Conservation (phyloP, 2,797 vertebrate genomes). For the Bradypodion pumilum region DNA sequence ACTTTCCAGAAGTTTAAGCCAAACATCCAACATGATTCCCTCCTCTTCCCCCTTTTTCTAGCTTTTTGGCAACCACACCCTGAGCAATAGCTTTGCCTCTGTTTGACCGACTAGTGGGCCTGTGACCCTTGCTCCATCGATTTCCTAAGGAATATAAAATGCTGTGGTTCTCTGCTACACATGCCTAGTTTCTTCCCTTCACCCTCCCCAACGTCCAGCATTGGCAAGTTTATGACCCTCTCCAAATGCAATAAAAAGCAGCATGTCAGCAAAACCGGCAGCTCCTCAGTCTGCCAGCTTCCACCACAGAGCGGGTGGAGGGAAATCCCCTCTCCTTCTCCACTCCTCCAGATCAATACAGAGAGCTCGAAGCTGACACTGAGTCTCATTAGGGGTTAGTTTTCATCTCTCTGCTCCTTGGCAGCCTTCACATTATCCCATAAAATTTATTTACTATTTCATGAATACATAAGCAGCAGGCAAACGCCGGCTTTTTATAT, state of each 20-base stretch:
- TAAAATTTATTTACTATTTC: conserved; percentile 88
- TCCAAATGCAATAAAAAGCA: not conserved
- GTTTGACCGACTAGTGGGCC: not conserved
- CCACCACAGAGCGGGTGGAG: not conserved
- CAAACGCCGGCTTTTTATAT: conserved; percentile 84
- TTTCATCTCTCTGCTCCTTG: conserved; percentile 81
- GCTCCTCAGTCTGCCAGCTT: conserved; percentile 37
- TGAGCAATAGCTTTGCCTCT: not conserved
- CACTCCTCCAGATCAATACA: conserved; percentile 69
- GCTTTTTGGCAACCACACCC: not conserved
- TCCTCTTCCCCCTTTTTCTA: not conserved
- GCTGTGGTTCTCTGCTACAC: accelerated
- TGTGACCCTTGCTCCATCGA: accelerated
- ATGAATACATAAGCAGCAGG: conserved; percentile 86
- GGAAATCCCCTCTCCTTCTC: conserved; percentile 11
- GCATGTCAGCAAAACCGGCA: not conserved
- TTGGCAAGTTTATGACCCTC: conserved; percentile 41
- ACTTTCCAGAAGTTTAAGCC: not conserved
- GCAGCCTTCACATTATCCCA: conserved; percentile 86
- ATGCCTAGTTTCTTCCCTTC: accelerated
- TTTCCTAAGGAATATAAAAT: accelerated
- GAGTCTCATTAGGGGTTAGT: conserved; percentile 79
- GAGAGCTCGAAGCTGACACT: conserved; percentile 72
- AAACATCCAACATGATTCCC: not conserved
- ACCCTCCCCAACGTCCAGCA: not conserved